These are phyloP conservation scores for Ceyx margarethae DNA, from an alignment of 2,113 vertebrate species.

Conservation along the genomic window DNA sequence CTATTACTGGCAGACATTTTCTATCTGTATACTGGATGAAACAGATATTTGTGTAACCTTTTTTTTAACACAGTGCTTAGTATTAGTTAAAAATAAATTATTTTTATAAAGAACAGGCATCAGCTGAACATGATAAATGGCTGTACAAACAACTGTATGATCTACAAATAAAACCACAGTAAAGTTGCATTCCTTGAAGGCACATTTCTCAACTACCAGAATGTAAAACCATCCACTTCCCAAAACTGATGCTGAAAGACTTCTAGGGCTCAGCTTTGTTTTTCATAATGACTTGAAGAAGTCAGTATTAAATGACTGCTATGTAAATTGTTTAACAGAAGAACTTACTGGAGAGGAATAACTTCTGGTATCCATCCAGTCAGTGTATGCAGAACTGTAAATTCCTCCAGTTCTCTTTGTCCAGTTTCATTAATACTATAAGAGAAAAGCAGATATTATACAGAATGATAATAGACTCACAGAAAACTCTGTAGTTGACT, in stretches of 20 bases:
- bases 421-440: constrained; percentile 57
- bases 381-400: constrained; percentile 85
- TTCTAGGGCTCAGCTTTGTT: not conserved
- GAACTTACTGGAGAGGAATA: constrained; percentile 82
- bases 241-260: not conserved
- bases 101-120: not conserved
- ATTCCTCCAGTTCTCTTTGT: constrained; percentile 82
- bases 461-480: not conserved
- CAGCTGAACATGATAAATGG: not conserved
- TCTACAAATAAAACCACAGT: not conserved
- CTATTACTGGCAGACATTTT: not conserved
- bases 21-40: not conserved
- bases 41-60: not conserved
- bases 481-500: not conserved
- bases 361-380: constrained; percentile 92
- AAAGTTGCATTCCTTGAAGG: not conserved
- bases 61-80: not conserved
- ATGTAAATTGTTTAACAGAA: not conserved
- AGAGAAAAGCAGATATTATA: not conserved
- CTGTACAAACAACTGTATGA: not conserved
- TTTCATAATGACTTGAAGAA: not conserved
- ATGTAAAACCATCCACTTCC: not conserved
- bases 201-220: not conserved
- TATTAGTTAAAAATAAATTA: not conserved
- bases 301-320: not conserved